Conservation (phyloP, 2,797 vertebrate genomes). For the Onychomys arenicola region DNA sequence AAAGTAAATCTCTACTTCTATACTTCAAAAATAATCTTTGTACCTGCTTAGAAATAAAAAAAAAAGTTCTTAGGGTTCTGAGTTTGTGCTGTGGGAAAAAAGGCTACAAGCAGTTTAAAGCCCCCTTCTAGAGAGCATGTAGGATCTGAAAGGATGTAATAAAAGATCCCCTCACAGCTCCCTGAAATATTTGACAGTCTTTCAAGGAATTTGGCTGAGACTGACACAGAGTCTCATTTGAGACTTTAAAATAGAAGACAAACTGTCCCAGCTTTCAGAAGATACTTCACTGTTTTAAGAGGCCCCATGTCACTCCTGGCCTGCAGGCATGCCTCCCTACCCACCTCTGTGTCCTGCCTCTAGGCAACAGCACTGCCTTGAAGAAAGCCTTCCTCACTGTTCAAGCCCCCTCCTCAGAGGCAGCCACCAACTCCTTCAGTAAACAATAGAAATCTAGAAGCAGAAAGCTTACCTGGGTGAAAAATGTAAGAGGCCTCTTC, state of each 20-base stretch:
- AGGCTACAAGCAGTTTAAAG: conserved; percentile 77
- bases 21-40: conserved; percentile 77
- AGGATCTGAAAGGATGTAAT: conserved; percentile 80
- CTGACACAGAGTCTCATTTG: conserved; percentile 73
- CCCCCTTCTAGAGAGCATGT: conserved; percentile 74
- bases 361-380: not conserved
- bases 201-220: conserved; percentile 79
- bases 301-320: not conserved
- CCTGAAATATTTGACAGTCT: conserved; percentile 80
- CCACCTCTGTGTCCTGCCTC: not conserved
- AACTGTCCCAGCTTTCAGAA: conserved; percentile 73
- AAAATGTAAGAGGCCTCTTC: not conserved
- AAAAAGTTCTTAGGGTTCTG: conserved; percentile 19
- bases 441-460: not conserved
- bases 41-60: conserved; percentile 63
- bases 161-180: conserved; percentile 78
- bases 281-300: conserved; percentile 52
- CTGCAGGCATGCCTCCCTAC: not conserved
- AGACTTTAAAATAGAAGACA: conserved; percentile 80
- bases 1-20: conserved; percentile 67
- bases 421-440: not conserved
- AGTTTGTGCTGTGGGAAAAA: not conserved
- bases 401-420: not conserved
- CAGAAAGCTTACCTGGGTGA: not conserved
- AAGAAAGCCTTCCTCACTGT: not conserved